A percentile compares a stretch with the other conserved stretches of the same genome.
Evolutionary conservation across 2,888 invertebrate species (phyloP).

Genomic region (Andrena fulva): DNA sequence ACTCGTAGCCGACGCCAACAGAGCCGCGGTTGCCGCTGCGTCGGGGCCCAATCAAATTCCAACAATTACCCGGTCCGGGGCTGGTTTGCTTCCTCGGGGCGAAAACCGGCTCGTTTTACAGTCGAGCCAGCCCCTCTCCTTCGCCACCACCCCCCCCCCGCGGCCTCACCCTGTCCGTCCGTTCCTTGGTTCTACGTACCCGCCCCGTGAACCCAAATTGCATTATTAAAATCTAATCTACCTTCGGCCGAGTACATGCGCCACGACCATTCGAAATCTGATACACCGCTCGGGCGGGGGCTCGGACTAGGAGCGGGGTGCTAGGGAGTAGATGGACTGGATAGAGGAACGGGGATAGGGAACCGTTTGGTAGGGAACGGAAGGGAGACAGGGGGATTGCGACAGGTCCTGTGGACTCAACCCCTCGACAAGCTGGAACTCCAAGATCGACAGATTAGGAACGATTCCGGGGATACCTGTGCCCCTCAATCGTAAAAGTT

Average conservation of each 20-base stretch:
- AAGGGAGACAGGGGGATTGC: background rate
- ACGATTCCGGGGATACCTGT: constrained; percentile 55
- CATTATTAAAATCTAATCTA: constrained; percentile 84
- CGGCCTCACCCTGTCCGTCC: constrained; percentile 13
- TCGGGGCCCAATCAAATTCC: constrained; percentile 77
- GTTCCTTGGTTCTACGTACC: constrained; percentile 32
- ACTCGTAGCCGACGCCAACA: constrained; percentile 43
- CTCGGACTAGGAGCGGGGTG: constrained; percentile 2
- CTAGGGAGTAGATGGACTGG: constrained; percentile 37
- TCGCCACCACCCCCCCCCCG: background rate
- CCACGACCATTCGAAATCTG: constrained; percentile 72
- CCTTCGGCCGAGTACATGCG: constrained; percentile 73
- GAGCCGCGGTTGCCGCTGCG: constrained; percentile 31
- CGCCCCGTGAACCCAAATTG: constrained; percentile 77
- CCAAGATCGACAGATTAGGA: constrained; percentile 65
- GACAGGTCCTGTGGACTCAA: background rate
- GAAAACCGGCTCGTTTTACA: constrained; percentile 70
- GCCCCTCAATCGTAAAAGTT: constrained; percentile 56
- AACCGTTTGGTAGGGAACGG: background rate
- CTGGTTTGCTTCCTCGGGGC: constrained; percentile 70
- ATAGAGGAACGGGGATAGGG: background rate
- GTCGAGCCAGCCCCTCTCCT: constrained; percentile 39
- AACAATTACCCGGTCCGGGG: constrained; percentile 76
- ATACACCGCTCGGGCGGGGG: constrained; percentile 62
- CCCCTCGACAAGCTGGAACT: constrained; percentile 1